Base-by-base conservation (phyloP, 1,140 invertebrate genomes). In the Stenopsyche tienmushanensis region DNA sequence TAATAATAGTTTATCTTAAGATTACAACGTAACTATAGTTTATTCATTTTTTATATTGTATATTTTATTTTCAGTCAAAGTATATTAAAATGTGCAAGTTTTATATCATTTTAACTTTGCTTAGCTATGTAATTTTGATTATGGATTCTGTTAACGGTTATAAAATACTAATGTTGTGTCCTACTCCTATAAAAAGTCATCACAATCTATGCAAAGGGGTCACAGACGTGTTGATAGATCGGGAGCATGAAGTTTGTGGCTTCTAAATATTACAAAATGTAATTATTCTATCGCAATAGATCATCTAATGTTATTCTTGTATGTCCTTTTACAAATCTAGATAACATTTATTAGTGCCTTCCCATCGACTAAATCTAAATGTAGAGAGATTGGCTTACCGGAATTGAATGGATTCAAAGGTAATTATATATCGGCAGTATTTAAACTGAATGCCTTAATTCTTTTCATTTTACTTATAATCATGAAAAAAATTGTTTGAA, bases 171-270 rank as follows among this genome's bases (percentile, higher is more conserved):
- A 45, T 68, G 21, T 34, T 64, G 39, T 54, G 42, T n/a, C 55
- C 62, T 3, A 24, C 47, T 17, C 62, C 66, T 0, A 20, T 57
- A 3, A 41, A 39, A 15, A 68, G 66, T 24, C 66, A 68, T 44
- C 45, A 54, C 50, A 68, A 64, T 34, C 39, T 68, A 3, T 60
- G 66, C n/a, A 64, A 64, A 44, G 66, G 29, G 10, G 49, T 60
- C 3, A 62, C 55, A 2, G 66, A 68, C 25, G 60, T 60, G 2
- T 41, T 68, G 5, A 53, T 63, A 15, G 55, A 64, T 13, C 34
- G 55, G 9, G 62, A 57, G 15, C 66, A 68, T 47, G 55, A 68
- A 45, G 66, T n/a, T n/a, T n/a, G n/a, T n/a, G n/a, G n/a, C n/a
- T n/a, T n/a, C n/a, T n/a, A n/a, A n/a, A n/a, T n/a, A n/a, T n/a